Conservation (phyloP, 1,140 invertebrate genomes). For the Babylonia areolata region DNA sequence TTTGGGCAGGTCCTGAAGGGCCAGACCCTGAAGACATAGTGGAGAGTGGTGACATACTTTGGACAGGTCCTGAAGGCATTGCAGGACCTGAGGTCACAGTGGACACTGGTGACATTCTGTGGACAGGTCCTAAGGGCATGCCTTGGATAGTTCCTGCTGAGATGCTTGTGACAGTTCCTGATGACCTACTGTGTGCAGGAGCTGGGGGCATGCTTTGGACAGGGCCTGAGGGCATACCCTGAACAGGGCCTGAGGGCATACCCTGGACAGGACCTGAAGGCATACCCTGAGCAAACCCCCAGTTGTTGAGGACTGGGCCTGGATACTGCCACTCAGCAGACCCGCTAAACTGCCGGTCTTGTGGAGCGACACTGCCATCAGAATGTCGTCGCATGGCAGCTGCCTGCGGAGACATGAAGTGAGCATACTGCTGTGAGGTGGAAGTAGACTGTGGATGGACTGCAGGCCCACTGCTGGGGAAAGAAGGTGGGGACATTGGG, state of each 20-base stretch:
- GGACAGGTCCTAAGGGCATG: not conserved
- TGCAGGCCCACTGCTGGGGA: not conserved
- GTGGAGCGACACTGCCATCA: slow-evolving; percentile 8
- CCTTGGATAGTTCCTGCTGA: not conserved
- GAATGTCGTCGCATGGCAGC: slow-evolving; percentile 29
- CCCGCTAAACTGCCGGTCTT: not conserved
- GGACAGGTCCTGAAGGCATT: not conserved
- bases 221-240: not conserved
- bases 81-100: not conserved
- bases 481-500: slow-evolving; percentile 22
- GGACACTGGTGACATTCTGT: not conserved
- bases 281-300: not conserved
- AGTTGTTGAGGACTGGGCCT: not conserved
- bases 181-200: not conserved
- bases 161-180: not conserved
- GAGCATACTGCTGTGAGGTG: slow-evolving; percentile 25
- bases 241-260: not conserved
- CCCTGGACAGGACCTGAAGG: not conserved
- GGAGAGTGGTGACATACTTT: not conserved
- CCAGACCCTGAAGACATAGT: not conserved
- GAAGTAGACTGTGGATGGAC: not conserved
- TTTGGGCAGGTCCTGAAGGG: not conserved
- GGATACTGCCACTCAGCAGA: slow-evolving; percentile 3
- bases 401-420: slow-evolving; percentile 21
- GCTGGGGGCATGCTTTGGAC: not conserved